phyloP scores from a whole-genome alignment of 1,140 invertebrate species.

The Drosophila azteca region DNA sequence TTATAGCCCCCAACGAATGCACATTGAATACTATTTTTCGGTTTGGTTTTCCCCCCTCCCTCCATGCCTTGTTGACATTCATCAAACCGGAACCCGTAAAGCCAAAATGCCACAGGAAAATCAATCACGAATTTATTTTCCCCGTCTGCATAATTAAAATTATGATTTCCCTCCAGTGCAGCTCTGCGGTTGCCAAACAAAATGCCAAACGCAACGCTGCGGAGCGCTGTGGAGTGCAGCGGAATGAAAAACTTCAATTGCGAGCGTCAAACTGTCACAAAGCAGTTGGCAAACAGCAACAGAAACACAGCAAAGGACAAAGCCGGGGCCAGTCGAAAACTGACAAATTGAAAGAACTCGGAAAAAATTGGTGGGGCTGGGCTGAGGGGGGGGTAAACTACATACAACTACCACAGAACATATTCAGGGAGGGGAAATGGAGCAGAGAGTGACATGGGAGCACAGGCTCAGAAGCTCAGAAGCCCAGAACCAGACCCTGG shows the following conservation, averaged over 20 bases:
- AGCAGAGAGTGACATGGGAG: slow-evolving; percentile 15
- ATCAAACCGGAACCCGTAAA: slow-evolving; percentile 24
- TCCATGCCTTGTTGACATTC: slow-evolving; percentile 9
- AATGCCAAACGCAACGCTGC: slow-evolving; percentile 28
- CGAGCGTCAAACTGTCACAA: slow-evolving; percentile 59
- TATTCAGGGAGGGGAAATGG: no score
- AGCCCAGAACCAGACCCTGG: slow-evolving; percentile 10
- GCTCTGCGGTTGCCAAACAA: slow-evolving; percentile 28
- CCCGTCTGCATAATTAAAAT: slow-evolving; percentile 61
- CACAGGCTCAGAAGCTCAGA: slow-evolving; percentile 3
- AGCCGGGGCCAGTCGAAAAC: slow-evolving; percentile 40
- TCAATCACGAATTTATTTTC: slow-evolving; percentile 56
- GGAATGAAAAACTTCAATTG: slow-evolving; percentile 54
- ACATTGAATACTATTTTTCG: background rate
- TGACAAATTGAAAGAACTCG: slow-evolving; percentile 70
- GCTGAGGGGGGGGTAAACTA: slow-evolving; percentile 45
- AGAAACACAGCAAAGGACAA: slow-evolving; percentile 37
- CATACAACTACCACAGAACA: slow-evolving; percentile 5
- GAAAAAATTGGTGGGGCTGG: slow-evolving; percentile 14
- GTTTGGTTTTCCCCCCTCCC: background rate
- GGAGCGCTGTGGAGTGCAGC: background rate
- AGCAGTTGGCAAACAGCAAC: slow-evolving; percentile 53
- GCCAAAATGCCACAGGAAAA: slow-evolving; percentile 24
- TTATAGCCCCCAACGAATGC: background rate
- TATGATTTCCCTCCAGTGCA: slow-evolving; percentile 38